Percentiles rank a stretch among this genome's conserved stretches.
Evolutionary conservation across 2,113 vertebrate genomes (phyloP).

Genomic region (Naja naja): DNA sequence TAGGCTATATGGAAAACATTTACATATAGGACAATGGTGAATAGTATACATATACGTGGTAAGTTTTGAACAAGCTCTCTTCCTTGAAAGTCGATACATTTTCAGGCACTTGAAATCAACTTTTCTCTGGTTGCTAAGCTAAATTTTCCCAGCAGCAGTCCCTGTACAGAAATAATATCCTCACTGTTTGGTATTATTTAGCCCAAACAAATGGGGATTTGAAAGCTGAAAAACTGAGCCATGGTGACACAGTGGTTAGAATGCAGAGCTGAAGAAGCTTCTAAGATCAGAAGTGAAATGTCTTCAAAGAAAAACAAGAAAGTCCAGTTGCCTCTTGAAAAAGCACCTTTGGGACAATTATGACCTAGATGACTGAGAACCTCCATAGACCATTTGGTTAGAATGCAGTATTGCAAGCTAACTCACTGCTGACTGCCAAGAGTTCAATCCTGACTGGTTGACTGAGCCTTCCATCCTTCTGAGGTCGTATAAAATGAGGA

Average conservation of each 20-base stretch:
- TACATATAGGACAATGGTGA: not conserved
- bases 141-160: not conserved
- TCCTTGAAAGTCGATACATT: not conserved
- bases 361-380: no score
- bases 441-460: not conserved
- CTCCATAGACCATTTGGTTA: not conserved
- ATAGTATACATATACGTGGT: not conserved
- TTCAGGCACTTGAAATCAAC: not conserved
- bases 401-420: not conserved
- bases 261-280: not conserved
- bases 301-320: no score
- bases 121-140: not conserved
- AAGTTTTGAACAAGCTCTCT: not conserved
- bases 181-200: not conserved
- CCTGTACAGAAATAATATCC: not conserved
- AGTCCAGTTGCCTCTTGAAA: no score
- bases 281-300: no score
- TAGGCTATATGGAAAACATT: not conserved
- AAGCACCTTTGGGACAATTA: no score
- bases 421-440: not conserved
- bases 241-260: not conserved
- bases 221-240: not conserved
- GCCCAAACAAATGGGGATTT: not conserved
- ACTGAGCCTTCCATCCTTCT: not conserved
- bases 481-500: not conserved